Conservation (phyloP, 2,113 vertebrate species). For the Puffinus mauretanicus region DNA sequence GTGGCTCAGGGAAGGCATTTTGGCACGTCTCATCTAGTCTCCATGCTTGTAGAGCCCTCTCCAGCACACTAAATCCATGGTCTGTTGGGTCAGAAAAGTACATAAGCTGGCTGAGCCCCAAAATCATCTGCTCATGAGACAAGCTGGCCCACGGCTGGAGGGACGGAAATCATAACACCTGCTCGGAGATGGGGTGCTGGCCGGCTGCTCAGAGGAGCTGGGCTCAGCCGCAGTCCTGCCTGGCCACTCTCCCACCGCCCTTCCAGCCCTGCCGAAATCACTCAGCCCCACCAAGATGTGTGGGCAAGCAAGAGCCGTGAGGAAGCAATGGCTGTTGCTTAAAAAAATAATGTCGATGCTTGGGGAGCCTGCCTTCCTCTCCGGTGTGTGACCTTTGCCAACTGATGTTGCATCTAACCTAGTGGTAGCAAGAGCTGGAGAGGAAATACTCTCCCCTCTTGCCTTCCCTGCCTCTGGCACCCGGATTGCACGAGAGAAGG, state of each 20-base stretch:
- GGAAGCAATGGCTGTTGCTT: not conserved
- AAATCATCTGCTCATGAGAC: not conserved
- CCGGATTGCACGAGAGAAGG: not conserved
- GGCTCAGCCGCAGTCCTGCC: not conserved
- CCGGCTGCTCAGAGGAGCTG: not conserved
- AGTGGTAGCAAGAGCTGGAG: not conserved
- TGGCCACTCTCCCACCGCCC: not conserved
- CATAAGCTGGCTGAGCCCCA: not conserved
- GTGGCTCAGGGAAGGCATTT: not conserved
- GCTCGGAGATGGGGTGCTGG: not conserved
- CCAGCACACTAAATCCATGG: not conserved
- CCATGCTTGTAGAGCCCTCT: not conserved
- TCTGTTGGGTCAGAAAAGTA: not conserved
- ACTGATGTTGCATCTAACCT: not conserved
- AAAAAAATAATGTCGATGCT: accelerated
- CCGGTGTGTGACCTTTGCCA: not conserved
- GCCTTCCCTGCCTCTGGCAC: not conserved
- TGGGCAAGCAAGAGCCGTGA: not conserved
- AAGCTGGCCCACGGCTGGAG: not conserved
- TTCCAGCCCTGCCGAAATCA: not conserved
- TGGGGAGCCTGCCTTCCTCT: not conserved
- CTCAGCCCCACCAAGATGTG: not conserved
- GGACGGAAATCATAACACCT: not conserved
- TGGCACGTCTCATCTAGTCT: not conserved
- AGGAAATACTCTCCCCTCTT: not conserved